phyloP scores from a whole-genome alignment of 2,113 vertebrate genomes.

The Rhabdomys dilectus region DNA sequence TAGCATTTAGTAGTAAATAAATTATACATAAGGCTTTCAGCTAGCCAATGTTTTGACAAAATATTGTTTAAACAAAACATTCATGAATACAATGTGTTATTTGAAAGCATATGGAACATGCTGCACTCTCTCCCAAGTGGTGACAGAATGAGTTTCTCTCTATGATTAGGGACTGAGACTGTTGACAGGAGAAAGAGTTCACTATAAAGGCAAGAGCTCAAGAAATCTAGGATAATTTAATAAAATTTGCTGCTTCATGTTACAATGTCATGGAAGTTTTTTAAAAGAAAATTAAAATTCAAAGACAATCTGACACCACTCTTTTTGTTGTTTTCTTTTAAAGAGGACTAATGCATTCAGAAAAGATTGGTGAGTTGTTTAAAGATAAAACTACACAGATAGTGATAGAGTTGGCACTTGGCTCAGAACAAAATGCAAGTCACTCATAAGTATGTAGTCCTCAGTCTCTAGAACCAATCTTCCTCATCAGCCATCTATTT shows the following conservation, averaged over 20 bases:
- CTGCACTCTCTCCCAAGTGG: not conserved
- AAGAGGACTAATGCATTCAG: not conserved
- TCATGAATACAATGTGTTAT: not conserved
- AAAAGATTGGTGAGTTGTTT: not conserved
- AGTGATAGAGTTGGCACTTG: not conserved
- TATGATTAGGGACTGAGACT: not conserved
- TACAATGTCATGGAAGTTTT: not conserved
- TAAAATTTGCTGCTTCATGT: not conserved
- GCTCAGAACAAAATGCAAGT: conserved; percentile 11
- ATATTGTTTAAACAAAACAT: not conserved
- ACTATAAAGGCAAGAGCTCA: not conserved
- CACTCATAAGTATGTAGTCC: not conserved
- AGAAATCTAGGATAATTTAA: not conserved
- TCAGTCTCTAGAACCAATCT: not conserved
- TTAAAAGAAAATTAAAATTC: not conserved
- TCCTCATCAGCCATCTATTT: not conserved
- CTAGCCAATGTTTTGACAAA: not conserved
- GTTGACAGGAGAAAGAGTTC: not conserved
- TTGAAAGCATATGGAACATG: not conserved
- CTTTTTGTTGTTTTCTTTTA: not conserved
- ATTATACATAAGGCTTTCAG: not conserved
- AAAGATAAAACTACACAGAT: not conserved
- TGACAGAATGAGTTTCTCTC: not conserved
- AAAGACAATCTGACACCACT: not conserved
- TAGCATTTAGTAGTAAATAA: not conserved